Evolutionary conservation across 2,888 invertebrate species (phyloP), one percentile per base, ranked within the genome.

Genomic region (Thymelicus acteon): DNA sequence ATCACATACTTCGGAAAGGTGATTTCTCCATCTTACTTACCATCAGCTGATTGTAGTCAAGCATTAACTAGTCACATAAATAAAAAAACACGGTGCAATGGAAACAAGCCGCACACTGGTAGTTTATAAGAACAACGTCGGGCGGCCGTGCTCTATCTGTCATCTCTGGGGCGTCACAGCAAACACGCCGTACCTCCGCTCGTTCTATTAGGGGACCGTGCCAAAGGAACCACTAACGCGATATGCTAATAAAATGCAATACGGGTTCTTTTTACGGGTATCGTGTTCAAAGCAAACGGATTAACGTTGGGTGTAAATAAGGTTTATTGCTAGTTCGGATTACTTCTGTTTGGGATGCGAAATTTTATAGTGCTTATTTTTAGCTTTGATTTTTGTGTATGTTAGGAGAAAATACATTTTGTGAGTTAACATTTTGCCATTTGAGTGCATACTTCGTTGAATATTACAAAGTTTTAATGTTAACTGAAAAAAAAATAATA

Each of bases 141-240:
- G 77, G 77, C 80, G 78, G 71, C 81, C 92, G 93, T 93, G 93
- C 92, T 85, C 82, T 93, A 93, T 93, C 93, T 89, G 86, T 89
- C 91, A 92, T 93, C 93, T 88, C 85, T 78, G 77, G 80, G 82
- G 85, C 85, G 85, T 85, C 86, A 87, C 81, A 75, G 86, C 86
- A 92, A 92, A 93, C 92, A 92, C 85, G 83, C 83, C 87, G 89
- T 88, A 92, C 91, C 91, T 89, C 89, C 80, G 85, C 89, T 86
- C 89, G 85, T 91, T 92, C 92, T 91, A 92, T 92, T 90, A 91
- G 88, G 88, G 87, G 81, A 85, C 89, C 85, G 80, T 82, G 81
- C 78, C 77, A 69, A 75, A 75, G 80, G 79, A 84, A 82, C 84
- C 85, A 70, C 82, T 83, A 83, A 83, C 82, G 81, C 85, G 84